Evolutionary conservation across 1,140 invertebrate genomes (phyloP).

Genomic region (Drosophila lacteicornis): DNA sequence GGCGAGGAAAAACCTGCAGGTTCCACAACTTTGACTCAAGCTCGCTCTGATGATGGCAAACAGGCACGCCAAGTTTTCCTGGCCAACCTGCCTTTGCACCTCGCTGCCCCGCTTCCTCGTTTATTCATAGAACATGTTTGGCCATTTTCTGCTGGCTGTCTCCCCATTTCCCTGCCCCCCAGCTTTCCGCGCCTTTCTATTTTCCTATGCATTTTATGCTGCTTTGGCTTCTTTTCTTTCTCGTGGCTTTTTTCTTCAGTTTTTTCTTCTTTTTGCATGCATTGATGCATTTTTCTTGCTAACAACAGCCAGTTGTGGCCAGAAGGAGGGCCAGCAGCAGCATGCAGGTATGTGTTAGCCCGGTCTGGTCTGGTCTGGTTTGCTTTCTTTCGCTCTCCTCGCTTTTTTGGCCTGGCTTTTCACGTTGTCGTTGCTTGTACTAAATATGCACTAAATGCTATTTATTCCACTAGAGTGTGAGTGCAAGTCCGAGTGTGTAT

Average conservation of each 20-base stretch:
- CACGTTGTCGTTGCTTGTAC: constrained; percentile 62
- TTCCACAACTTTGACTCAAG: constrained; percentile 41
- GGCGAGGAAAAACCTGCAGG: constrained; percentile 45
- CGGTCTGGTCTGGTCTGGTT: constrained; percentile 37
- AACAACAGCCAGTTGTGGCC: constrained; percentile 51
- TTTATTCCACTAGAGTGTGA: constrained; percentile 54
- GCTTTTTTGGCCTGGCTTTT: constrained; percentile 66
- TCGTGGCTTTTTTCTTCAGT: constrained; percentile 6
- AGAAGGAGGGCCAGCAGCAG: constrained; percentile 5
- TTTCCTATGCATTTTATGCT: constrained; percentile 64
- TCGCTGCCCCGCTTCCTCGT: constrained; percentile 13
- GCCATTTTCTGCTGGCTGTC: constrained; percentile 71
- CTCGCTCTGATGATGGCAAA: constrained; percentile 59
- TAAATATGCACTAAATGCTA: constrained; percentile 81
- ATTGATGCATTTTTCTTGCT: constrained; percentile 82
- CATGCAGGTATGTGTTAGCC: constrained; percentile 59
- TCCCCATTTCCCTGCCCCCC: constrained; percentile 12
- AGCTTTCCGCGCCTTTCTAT: constrained; percentile 54
- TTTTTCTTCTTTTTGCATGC: constrained; percentile 44
- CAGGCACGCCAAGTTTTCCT: constrained; percentile 76
- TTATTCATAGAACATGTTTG: constrained; percentile 81
- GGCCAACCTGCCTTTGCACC: constrained; percentile 18
- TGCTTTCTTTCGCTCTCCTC: constrained; percentile 41
- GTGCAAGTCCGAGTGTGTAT: constrained; percentile 1
- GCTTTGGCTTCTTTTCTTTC: constrained; percentile 68